These are phyloP conservation scores for Butorides virescens DNA, from an alignment of 2,113 vertebrate species.

Conservation along the genomic window DNA sequence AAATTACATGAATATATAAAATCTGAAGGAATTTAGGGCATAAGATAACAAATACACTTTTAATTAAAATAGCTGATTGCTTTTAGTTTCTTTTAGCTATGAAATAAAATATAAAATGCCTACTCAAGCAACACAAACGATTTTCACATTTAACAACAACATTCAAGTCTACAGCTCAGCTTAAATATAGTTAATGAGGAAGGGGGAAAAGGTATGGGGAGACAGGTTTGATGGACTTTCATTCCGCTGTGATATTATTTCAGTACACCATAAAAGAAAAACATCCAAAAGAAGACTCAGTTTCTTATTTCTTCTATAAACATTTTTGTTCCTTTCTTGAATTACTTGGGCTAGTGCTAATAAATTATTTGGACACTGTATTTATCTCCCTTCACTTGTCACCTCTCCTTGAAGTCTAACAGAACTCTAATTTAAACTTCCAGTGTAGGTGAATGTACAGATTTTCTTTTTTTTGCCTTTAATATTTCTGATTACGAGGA, in stretches of 20 bases:
- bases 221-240: background rate
- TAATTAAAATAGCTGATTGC: background rate
- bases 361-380: background rate
- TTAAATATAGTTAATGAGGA: background rate
- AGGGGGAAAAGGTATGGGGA: background rate
- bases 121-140: background rate
- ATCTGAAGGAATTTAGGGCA: background rate
- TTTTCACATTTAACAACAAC: background rate
- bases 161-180: background rate
- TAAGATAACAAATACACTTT: background rate
- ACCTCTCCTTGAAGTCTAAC: background rate
- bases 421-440: background rate
- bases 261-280: background rate
- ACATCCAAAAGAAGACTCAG: background rate
- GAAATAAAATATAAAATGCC: background rate
- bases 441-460: background rate
- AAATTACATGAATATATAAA: background rate
- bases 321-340: background rate
- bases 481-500: background rate
- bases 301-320: background rate
- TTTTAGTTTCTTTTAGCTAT: background rate
- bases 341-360: background rate
- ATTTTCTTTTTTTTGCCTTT: background rate
- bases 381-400: background rate
- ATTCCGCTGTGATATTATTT: background rate